A percentile compares a stretch with the other conserved stretches of the same genome.
Evolutionary conservation across 2,113 vertebrate species (phyloP).

Genomic region (Zeus faber): DNA sequence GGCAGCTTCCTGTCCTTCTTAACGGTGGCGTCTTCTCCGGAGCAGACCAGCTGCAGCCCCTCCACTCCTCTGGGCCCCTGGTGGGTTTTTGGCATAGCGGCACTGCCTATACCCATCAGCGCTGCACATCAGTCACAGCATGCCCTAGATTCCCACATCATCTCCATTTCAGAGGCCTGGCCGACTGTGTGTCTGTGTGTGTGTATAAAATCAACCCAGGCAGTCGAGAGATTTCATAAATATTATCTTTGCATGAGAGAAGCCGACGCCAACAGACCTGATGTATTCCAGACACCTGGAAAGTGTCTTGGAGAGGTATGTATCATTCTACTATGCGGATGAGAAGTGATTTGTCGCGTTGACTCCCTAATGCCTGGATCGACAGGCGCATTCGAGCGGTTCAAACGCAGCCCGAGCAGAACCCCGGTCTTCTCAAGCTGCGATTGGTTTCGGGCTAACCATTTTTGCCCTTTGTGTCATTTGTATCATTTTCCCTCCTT

Average conservation of each 20-base stretch:
- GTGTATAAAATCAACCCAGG: conserved; percentile 3
- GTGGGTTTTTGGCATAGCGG: conserved; percentile 19
- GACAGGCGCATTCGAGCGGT: neutral
- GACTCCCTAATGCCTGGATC: neutral
- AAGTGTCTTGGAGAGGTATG: conserved; percentile 2
- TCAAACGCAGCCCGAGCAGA: neutral
- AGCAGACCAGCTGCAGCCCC: conserved; percentile 40
- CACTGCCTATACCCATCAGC: conserved; percentile 45
- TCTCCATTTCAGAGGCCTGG: conserved; percentile 54
- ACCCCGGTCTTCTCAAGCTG: neutral
- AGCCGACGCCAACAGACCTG: conserved; percentile 10
- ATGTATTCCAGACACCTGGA: conserved; percentile 9
- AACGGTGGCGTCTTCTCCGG: conserved; percentile 29
- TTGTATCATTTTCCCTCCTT: too few species aligned
- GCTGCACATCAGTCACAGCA: conserved; percentile 50
- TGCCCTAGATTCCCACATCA: conserved; percentile 64
- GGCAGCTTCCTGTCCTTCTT: neutral
- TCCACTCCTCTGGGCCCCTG: conserved; percentile 9
- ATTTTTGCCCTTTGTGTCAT: too few species aligned
- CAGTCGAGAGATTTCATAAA: conserved; percentile 27
- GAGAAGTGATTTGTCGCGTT: neutral
- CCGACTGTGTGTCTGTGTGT: conserved; percentile 15
- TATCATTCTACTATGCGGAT: too few species aligned
- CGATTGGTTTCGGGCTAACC: too few species aligned
- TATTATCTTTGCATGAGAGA: conserved; percentile 27